Conservation (phyloP, 2,113 vertebrate genomes). For the Trogon surrucura region DNA sequence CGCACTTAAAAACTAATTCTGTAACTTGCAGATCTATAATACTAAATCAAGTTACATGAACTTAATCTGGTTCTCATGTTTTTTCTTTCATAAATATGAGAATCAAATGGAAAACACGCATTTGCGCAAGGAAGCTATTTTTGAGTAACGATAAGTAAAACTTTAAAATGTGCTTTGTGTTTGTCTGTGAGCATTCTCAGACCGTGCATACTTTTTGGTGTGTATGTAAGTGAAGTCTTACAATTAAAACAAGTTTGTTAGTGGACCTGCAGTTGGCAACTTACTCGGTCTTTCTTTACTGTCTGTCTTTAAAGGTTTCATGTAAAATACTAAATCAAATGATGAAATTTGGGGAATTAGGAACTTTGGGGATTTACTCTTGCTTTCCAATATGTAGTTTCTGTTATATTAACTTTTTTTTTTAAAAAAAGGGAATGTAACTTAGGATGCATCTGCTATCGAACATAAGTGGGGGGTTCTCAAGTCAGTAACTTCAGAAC, state of each 20-base stretch:
- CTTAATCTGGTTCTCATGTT: not conserved
- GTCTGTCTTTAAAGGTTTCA: not conserved
- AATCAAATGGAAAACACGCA: not conserved
- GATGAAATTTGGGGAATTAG: not conserved
- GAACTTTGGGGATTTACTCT: not conserved
- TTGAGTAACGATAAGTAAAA: not conserved
- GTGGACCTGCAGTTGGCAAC: not conserved
- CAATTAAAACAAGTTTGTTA: not conserved
- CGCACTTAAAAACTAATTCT: not conserved
- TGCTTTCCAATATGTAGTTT: not conserved
- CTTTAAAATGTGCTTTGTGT: not conserved
- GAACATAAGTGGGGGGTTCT: not conserved
- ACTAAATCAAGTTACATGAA: not conserved
- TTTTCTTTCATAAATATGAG: not conserved
- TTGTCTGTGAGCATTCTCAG: not conserved
- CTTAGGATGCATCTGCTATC: not conserved
- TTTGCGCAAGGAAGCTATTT: not conserved
- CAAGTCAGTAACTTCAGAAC: not conserved
- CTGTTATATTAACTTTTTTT: not conserved
- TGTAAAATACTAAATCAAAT: not conserved
- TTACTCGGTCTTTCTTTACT: not conserved
- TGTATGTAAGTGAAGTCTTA: not conserved
- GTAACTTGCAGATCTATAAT: not conserved
- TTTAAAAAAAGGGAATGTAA: not conserved
- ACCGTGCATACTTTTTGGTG: not conserved